Base-by-base conservation (phyloP, 1,140 invertebrate genomes). In the Cylas formicarius region DNA sequence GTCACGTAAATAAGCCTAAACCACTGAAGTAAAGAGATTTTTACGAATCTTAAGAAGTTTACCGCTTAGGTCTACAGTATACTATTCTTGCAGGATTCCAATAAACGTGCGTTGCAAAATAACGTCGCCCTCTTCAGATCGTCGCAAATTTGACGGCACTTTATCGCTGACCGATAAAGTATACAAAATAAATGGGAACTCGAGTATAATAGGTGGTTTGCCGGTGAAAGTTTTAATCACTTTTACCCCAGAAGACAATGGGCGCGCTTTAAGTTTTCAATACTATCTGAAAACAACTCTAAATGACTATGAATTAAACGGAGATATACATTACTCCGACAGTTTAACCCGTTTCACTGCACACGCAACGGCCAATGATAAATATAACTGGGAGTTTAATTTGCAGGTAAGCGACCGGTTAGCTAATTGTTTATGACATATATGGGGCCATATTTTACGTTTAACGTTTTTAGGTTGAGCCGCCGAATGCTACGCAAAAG, bases 391-490 rank as follows among this genome's bases (percentile, higher is more conserved):
- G 58, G 53, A 58, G 29, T 27, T 62, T 28, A 47, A 59, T 42
- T 43, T 59, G 33, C 20, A 61, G 52, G 58, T 63, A 57, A 41
- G 42, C 24, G 34, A 37, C 24, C 18, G 9, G 23, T 39, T 36
- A 36, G n/a, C 18, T 1, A 19, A 20, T 14, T 36, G n/a, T 19
- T 26, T 39, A 13, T 32, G 16, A 32, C 29, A 14, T 13, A 37
- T 24, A 20, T 38, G 17, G 35, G 35, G 35, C 13, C 26, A 32
- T 10, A 41, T 20, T 34, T 42, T n/a, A n/a, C n/a, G n/a, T n/a
- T n/a, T n/a, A n/a, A n/a, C 24, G 37, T 38, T 54, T 54, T 10
- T 52, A 76, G 72, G 57, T 73, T 20, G 67, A 70, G 34, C 67
- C 70, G 4, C 69, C 71, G 0, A 59, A 68, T 45, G 55, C 63